Evolutionary conservation across 1,140 invertebrate species (phyloP).

Genomic region (Drosophila baimaii): DNA sequence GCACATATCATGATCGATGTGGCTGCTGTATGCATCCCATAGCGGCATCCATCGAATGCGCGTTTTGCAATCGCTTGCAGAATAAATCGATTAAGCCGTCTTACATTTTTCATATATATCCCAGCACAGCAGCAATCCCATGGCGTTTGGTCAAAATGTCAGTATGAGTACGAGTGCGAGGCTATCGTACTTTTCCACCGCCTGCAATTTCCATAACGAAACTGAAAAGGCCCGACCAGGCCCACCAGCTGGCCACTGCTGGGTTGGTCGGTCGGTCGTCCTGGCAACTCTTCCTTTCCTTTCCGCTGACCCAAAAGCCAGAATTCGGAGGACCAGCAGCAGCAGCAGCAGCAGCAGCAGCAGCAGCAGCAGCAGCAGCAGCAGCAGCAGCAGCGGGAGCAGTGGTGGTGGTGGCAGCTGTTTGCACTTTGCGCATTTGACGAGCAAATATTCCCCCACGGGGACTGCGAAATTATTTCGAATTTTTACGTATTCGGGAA

Average conservation of each 20-base stretch:
- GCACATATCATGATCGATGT: conserved; percentile 22
- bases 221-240: conserved; percentile 36
- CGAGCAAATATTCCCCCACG: conserved; percentile 10
- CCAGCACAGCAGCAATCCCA: neutral
- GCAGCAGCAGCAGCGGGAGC: too few relatives aligned
- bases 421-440: conserved; percentile 47
- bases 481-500: conserved; percentile 5
- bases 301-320: conserved; percentile 41
- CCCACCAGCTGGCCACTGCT: neutral
- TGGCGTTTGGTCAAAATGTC: conserved; percentile 20
- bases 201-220: conserved; percentile 47
- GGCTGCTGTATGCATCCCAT: conserved; percentile 3
- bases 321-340: neutral
- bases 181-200: neutral
- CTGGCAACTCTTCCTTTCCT: conserved; percentile 35
- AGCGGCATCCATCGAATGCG: conserved; percentile 7
- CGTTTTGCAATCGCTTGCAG: conserved; percentile 10
- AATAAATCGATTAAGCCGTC: conserved; percentile 46
- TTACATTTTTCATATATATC: conserved; percentile 35
- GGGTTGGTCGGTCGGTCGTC: neutral
- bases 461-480: conserved; percentile 13
- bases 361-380: neutral
- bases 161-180: conserved; percentile 6
- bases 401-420: conserved; percentile 17
- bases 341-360: neutral